Percentiles rank a stretch among this genome's conserved stretches.
Evolutionary conservation across 2,113 vertebrate species (phyloP).

Genomic region (Rhinoderma darwinii): DNA sequence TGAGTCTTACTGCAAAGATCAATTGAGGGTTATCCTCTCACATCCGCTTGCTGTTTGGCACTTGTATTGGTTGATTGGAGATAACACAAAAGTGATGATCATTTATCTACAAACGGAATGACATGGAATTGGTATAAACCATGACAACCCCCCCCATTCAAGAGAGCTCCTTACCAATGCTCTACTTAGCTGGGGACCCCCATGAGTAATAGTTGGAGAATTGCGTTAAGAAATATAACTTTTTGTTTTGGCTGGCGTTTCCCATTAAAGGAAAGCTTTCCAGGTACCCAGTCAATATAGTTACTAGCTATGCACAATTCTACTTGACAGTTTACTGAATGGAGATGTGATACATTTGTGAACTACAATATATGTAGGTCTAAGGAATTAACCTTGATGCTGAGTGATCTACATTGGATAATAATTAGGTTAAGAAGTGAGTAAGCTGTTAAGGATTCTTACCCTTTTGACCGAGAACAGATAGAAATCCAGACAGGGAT

Average conservation of each 20-base stretch:
- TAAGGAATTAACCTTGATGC: slow-evolving; percentile 46
- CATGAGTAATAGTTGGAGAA: not conserved
- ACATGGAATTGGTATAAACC: too few species aligned
- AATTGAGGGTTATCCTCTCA: too few species aligned
- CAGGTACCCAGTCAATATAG: not conserved
- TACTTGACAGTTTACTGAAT: not conserved
- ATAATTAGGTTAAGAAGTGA: slow-evolving; percentile 48
- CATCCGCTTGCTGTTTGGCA: not conserved
- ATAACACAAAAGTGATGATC: not conserved
- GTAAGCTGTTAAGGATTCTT: slow-evolving; percentile 44
- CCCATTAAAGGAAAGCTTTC: not conserved
- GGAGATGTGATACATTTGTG: slow-evolving; percentile 12
- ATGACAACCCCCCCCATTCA: not conserved
- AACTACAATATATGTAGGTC: slow-evolving; percentile 11
- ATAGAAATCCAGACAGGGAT: slow-evolving; percentile 28
- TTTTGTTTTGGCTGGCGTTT: not conserved
- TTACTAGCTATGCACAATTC: not conserved
- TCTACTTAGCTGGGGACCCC: not conserved
- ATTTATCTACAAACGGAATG: too few species aligned
- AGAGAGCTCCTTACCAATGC: not conserved
- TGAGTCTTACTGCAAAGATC: too few species aligned
- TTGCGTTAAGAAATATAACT: not conserved
- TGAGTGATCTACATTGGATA: slow-evolving; percentile 10
- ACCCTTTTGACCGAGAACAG: slow-evolving; percentile 37
- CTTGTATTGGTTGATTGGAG: not conserved